Conservation (phyloP, 1,140 invertebrate species). For the Watersipora subatra region DNA sequence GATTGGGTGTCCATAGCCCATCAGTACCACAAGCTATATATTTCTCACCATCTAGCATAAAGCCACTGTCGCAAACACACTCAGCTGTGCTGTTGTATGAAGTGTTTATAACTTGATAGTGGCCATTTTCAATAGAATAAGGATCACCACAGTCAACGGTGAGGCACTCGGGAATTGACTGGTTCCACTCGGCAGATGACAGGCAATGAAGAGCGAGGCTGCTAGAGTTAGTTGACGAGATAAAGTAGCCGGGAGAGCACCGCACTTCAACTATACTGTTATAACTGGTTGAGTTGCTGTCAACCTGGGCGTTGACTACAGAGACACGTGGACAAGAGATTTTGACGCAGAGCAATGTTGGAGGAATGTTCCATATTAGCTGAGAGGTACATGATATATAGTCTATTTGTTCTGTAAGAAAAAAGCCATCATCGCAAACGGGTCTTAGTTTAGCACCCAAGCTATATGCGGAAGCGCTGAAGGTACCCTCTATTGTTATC, state of each 20-base stretch:
- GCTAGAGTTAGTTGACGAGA: not conserved
- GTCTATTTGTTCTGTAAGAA: not conserved
- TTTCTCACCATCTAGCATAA: no score
- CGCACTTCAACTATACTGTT: not conserved
- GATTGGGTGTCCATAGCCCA: no score
- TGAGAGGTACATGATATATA: not conserved
- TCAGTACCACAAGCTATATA: no score
- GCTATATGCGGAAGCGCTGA: not conserved
- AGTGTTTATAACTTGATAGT: not conserved
- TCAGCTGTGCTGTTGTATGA: no score
- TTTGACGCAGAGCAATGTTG: not conserved
- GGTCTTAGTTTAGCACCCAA: not conserved
- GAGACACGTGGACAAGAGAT: not conserved
- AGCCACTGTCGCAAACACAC: no score
- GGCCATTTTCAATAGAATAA: not conserved
- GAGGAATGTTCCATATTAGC: not conserved
- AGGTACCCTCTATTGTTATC: not conserved
- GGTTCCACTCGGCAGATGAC: not conserved
- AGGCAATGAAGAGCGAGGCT: not conserved
- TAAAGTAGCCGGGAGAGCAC: not conserved
- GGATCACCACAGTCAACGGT: not conserved
- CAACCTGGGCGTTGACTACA: not conserved
- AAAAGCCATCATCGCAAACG: not conserved
- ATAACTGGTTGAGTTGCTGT: not conserved
- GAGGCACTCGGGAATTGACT: not conserved